Conservation (phyloP, 2,797 vertebrate genomes). For the Taenioides sp. region DNA sequence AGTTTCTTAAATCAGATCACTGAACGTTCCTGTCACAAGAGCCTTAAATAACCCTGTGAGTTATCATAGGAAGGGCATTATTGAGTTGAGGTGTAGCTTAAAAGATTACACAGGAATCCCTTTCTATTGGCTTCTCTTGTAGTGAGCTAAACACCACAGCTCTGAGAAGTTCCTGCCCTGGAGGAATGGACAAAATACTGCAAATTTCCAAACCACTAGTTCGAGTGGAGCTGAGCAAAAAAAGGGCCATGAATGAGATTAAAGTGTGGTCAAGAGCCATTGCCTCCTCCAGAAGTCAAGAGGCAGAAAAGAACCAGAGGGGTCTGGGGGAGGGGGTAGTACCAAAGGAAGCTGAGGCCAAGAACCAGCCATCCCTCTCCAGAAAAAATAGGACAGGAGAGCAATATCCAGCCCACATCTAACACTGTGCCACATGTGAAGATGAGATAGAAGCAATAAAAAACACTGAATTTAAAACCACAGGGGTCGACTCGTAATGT, state of each 20-base stretch:
- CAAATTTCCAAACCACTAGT: constrained; percentile 35
- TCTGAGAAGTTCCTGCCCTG: constrained; percentile 28
- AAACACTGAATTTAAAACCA: not conserved
- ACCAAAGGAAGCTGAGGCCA: constrained; percentile 2
- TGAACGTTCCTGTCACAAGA: constrained; percentile 53
- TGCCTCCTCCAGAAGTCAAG: constrained; percentile 48
- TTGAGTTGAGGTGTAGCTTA: constrained; percentile 65
- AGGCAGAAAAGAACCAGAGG: constrained; percentile 42
- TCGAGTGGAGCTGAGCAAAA: constrained; percentile 13
- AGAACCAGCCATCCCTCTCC: not conserved
- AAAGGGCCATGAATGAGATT: constrained; percentile 49
- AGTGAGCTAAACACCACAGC: constrained; percentile 52
- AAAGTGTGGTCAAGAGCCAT: constrained; percentile 54
- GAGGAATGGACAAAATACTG: constrained; percentile 28
- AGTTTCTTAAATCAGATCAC: constrained; percentile 52
- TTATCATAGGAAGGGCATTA: constrained; percentile 61
- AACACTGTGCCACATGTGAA: not conserved
- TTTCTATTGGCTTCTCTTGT: constrained; percentile 61
- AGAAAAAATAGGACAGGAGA: constrained; percentile 3
- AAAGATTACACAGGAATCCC: constrained; percentile 61
- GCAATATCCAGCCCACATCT: not conserved
- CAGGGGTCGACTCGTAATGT: not conserved
- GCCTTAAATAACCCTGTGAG: constrained; percentile 48
- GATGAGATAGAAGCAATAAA: not conserved
- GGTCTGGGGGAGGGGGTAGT: not conserved